Evolutionary conservation across 1,140 invertebrate genomes (phyloP), one percentile per base, ranked within the genome.

Genomic region (Ctenoplectra terminalis): DNA sequence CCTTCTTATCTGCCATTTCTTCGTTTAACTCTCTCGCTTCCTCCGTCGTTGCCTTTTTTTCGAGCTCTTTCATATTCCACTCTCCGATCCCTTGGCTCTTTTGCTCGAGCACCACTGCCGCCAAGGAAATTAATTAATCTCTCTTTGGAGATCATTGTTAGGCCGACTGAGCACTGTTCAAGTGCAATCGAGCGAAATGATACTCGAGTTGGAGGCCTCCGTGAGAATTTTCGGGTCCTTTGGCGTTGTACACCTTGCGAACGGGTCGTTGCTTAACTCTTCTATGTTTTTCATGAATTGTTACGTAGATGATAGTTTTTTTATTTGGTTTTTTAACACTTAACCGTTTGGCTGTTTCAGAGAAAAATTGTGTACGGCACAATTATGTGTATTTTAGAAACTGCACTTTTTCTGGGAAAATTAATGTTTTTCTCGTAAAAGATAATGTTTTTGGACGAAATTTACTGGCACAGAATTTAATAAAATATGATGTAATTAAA

Each of bases 1-100:
- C 78, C 81, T 84, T 48, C 88, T 90, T 90, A 90, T 90, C 88
- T 90, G 77, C 64, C 82, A 63, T 52, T 81, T 88, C 87, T 89
- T 81, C 82, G 85, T 82, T 84, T 83, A 84, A 88, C 83, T 77
- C 70, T 81, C 56, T 63, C 66, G 48, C 46, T 84, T 69, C 58
- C 64, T 74, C 54, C 50, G 1, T 23, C 40, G 46, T 40, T 64
- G 48, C 37, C 50, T 63, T 81, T 60, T 76, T 69, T 52, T n/a
- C 61, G n/a, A 9, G 61, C 71, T 54, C 2, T 66, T 71, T 64
- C 58, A 17, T 79, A 29, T 46, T n/a, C 54, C 31, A 11, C 2
- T 23, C 74, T 20, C 43, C 13, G 26, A 8, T 13, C 20, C 11
- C 9, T 43, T 43, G n/a, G 17, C 23, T 43, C 29, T 29, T n/a